Evolutionary conservation across 2,797 vertebrate species (phyloP), one percentile per base, ranked within the genome.

Genomic region (Australoheros facetus): DNA sequence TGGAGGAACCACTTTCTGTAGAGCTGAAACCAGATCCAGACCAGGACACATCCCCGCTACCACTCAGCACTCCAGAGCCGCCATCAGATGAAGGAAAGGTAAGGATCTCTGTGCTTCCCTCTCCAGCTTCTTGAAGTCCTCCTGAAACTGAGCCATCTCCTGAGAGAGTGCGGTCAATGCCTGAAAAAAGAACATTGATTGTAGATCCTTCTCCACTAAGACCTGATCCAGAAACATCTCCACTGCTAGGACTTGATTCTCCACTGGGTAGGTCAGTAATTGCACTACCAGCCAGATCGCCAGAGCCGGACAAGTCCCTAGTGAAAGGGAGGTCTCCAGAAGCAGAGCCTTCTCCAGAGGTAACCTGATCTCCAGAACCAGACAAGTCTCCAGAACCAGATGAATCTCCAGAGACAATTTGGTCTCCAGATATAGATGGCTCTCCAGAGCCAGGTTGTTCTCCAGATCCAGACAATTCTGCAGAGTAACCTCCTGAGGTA

Each of bases 1-100:
- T 72, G 16, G 81, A 90, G 34, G 51, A 80, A 23, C 80, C 91
- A 81, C 84, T 92, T 4, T 87, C 85, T 12, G 32, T 85, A 60
- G 85, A 94, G 32, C 69, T 57, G 11, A 86, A 85, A 53, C 87
- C 89, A 21, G 91, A 93, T 28, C 85, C 87, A 57, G 84, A 94
- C 82, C 82, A 91, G 1, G 91, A 92, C 34, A 70, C 10, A 57
- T 90, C 89, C 42, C 82, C 76, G 2, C 82, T 91, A 7, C 92
- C 95, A 71, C 90, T 96, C 57, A 89, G 83, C 55, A 92, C 93
- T 71, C 95, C 92, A 80, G 94, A 95, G 28, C 83, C 88, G 8
- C 56, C 45, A 45, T 60, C 90, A 73, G 89, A 76, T 62, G 51
- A 59, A 8, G 87, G 79, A 11, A 94, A 86, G 26, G 84, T 87